These are phyloP conservation scores for Habrosyne pyritoides DNA, from an alignment of 2,888 invertebrate genomes.

Conservation along the genomic window DNA sequence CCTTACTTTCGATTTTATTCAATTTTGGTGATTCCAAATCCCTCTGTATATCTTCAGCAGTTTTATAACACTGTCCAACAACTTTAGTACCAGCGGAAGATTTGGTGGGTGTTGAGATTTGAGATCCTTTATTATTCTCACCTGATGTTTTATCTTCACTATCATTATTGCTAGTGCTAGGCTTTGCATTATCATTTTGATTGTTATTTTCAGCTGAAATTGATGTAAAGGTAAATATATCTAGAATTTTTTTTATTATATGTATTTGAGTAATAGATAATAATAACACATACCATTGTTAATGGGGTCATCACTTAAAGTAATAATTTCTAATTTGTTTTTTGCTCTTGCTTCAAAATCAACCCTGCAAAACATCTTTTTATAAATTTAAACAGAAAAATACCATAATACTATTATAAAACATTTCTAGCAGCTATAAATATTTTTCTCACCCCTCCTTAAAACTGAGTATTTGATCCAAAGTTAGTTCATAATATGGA, in stretches of 20 bases:
- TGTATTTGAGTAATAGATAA: no score
- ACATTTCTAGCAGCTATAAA: no score
- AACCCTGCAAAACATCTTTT: conserved; percentile 41
- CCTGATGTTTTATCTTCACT: conserved; percentile 54
- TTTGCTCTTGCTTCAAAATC: conserved; percentile 54
- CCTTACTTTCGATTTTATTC: conserved; percentile 18
- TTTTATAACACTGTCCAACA: conserved; percentile 58
- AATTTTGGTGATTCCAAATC: conserved; percentile 47
- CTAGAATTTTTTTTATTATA: no score
- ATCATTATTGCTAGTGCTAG: conserved; percentile 22
- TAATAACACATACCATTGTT: conserved; percentile 45
- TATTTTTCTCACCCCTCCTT: conserved; percentile 63
- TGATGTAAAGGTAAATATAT: conserved; percentile 9
- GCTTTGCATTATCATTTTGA: conserved; percentile 14
- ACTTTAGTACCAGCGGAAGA: conserved; percentile 70
- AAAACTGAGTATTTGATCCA: conserved; percentile 66
- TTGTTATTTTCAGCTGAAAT: conserved; percentile 45
- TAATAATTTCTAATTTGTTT: conserved; percentile 55
- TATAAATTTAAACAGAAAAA: neutral
- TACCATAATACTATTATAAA: no score
- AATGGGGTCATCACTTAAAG: conserved; percentile 47
- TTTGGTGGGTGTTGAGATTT: conserved; percentile 53
- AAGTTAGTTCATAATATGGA: conserved; percentile 67
- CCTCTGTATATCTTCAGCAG: conserved; percentile 56
- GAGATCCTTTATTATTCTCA: conserved; percentile 62